Evolutionary conservation across 2,797 vertebrate genomes (phyloP).

Genomic region (Crenichthys baileyi): DNA sequence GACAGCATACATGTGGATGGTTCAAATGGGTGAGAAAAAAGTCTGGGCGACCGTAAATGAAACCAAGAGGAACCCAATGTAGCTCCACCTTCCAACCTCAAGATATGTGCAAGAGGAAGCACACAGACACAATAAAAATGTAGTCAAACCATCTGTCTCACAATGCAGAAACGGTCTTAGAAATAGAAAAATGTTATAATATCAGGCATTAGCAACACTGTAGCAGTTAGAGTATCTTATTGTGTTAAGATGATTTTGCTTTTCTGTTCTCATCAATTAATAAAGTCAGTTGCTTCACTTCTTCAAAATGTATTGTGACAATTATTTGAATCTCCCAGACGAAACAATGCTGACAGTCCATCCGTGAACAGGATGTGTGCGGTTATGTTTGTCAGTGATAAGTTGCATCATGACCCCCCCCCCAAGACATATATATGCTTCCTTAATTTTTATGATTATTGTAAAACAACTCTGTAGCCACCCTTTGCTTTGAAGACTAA

Average conservation of each 20-base stretch:
- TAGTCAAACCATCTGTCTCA: not conserved
- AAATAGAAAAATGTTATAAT: not conserved
- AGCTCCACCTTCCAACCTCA: constrained; percentile 70
- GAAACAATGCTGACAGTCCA: constrained; percentile 17
- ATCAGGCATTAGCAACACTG: too few relatives aligned
- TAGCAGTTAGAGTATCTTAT: not conserved
- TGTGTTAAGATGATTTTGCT: not conserved
- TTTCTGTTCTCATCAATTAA: not conserved
- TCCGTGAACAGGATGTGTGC: constrained; percentile 26
- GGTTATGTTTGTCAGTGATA: constrained; percentile 9
- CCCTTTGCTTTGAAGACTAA: too few relatives aligned
- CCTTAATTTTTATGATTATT: too few relatives aligned
- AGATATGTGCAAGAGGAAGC: constrained; percentile 52
- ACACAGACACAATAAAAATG: not conserved
- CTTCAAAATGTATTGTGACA: not conserved
- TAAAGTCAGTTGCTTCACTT: not conserved
- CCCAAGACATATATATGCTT: too few relatives aligned
- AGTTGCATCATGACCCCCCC: constrained; percentile 1
- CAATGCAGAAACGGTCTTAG: too few relatives aligned
- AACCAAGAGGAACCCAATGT: constrained; percentile 65
- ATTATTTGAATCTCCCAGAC: constrained; percentile 17
- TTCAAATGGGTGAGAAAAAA: constrained; percentile 1
- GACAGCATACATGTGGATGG: constrained; percentile 13
- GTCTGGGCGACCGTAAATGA: constrained; percentile 37
- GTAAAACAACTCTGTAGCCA: too few relatives aligned